These are phyloP conservation scores for Nipponia nippon DNA, from an alignment of 2,113 vertebrate genomes.

Conservation along the genomic window DNA sequence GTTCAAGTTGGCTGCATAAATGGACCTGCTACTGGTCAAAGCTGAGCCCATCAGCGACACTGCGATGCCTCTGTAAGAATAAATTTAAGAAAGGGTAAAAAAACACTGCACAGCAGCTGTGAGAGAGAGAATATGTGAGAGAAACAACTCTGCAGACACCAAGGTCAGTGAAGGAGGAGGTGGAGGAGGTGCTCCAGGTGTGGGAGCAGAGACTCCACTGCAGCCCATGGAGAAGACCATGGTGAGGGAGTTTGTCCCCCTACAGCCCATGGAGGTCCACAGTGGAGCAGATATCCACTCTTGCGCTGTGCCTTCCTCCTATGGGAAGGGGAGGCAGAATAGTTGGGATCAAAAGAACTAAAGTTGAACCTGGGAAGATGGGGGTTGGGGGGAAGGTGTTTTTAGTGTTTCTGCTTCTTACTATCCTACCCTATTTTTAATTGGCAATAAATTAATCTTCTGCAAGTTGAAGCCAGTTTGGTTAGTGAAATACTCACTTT, in stretches of 20 bases:
- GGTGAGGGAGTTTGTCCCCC: neutral
- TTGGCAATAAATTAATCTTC: neutral
- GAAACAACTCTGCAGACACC: neutral
- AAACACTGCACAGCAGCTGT: neutral
- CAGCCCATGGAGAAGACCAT: neutral
- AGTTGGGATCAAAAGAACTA: neutral
- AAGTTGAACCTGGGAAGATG: neutral
- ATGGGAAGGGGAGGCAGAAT: neutral
- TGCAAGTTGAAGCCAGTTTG: neutral
- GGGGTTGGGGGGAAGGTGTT: neutral
- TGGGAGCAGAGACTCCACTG: neutral
- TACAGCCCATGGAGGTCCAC: neutral
- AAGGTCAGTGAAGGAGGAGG: neutral
- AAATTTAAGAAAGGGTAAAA: neutral
- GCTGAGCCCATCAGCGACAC: neutral
- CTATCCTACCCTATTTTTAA: neutral
- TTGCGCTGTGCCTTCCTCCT: neutral
- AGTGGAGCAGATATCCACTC: neutral
- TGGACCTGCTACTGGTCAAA: neutral
- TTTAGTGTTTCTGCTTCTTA: neutral
- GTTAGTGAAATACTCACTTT: no score
- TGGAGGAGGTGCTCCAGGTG: neutral
- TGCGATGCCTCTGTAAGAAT: neutral
- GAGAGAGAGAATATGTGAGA: neutral
- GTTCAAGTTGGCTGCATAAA: neutral